These are phyloP conservation scores for Fukomys damarensis DNA, from an alignment of 2,113 vertebrate genomes.

Conservation along the genomic window DNA sequence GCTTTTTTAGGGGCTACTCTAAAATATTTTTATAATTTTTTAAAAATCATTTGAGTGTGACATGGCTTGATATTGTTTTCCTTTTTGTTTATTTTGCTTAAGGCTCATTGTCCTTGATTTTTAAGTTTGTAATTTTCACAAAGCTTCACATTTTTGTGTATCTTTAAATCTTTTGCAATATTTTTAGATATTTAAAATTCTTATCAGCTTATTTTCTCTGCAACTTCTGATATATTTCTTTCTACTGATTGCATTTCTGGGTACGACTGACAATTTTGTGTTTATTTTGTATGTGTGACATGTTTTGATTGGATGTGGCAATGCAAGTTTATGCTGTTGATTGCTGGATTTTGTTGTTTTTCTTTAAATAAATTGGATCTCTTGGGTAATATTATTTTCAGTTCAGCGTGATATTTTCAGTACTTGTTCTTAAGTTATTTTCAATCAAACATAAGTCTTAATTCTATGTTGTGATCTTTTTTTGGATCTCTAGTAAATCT, in stretches of 20 bases:
- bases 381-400: not conserved
- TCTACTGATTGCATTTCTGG: not conserved
- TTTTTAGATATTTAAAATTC: not conserved
- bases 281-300: not conserved
- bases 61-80: not conserved
- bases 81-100: not conserved
- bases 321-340: not conserved
- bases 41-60: not conserved
- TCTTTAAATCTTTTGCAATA: not conserved
- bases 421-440: not conserved
- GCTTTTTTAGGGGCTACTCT: not conserved
- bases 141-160: not conserved
- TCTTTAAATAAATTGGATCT: not conserved
- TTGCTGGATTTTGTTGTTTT: not conserved
- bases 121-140: not conserved
- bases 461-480: not conserved
- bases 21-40: not conserved
- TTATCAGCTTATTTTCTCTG: not conserved
- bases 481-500: not conserved
- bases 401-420: not conserved
- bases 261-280: not conserved
- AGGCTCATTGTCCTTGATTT: not conserved
- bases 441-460: not conserved
- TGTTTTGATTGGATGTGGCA: not conserved
- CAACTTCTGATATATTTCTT: not conserved